Conservation (phyloP, 2,888 invertebrate genomes). For the Athalia rosae region DNA sequence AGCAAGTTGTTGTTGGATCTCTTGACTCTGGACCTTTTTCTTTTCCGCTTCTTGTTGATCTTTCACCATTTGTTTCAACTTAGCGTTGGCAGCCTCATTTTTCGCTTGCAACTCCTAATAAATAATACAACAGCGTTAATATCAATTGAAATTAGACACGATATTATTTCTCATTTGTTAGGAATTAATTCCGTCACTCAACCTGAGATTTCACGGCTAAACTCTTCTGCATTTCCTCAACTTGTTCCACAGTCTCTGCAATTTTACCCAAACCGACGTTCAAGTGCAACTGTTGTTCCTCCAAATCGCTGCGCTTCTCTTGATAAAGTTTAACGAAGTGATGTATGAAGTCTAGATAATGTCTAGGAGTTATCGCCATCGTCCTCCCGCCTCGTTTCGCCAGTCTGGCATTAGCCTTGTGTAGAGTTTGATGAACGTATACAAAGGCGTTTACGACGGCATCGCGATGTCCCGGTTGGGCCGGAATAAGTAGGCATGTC, state of each 20-base stretch:
- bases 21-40: conserved; percentile 98
- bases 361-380: conserved; percentile 98
- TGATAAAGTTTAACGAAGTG: conserved; percentile 98
- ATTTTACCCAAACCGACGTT: conserved; percentile 99
- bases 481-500: conserved; percentile 85
- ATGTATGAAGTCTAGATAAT: conserved; percentile 99
- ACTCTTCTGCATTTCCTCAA: conserved; percentile 99
- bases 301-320: conserved; percentile 97
- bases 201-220: conserved; percentile 96
- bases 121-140: conserved; percentile 15
- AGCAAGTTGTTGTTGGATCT: conserved; percentile 89
- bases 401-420: conserved; percentile 93
- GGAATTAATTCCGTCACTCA: conserved; percentile 48
- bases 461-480: conserved; percentile 90
- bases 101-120: conserved; percentile 91
- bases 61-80: conserved; percentile 99
- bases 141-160: not conserved
- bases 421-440: conserved; percentile 97
- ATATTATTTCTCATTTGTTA: too few species aligned
- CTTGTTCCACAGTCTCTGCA: conserved; percentile 99
- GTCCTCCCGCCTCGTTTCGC: conserved; percentile 95
- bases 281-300: conserved; percentile 98
- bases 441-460: conserved; percentile 99
- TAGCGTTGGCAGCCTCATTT: conserved; percentile 99
- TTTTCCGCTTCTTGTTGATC: conserved; percentile 99